These are phyloP conservation scores for Merodon equestris DNA, from an alignment of 2,888 invertebrate species.

Conservation along the genomic window DNA sequence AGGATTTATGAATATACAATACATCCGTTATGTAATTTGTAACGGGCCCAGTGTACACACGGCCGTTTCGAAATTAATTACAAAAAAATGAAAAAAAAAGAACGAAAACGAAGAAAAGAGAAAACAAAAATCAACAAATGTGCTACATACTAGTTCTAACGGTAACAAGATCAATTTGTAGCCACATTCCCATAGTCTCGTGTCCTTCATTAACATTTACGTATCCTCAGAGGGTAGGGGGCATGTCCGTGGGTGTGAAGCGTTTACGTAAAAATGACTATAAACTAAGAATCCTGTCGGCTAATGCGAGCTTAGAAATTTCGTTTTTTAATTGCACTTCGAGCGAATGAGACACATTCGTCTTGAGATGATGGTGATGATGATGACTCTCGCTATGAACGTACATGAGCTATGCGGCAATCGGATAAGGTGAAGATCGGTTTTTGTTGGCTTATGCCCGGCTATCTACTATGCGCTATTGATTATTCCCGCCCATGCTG, in stretches of 20 bases:
- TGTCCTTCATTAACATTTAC: too few relatives aligned
- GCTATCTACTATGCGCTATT: too few relatives aligned
- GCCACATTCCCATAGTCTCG: conserved; percentile 12
- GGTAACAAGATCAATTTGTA: conserved; percentile 58
- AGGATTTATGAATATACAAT: conserved; percentile 43
- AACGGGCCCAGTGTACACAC: conserved; percentile 1
- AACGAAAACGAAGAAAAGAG: conserved; percentile 8
- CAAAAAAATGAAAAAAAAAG: conserved; percentile 28
- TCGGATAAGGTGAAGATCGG: too few relatives aligned
- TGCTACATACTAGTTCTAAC: conserved; percentile 63
- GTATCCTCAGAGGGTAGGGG: too few relatives aligned
- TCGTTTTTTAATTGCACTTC: conserved; percentile 52
- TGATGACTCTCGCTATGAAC: too few relatives aligned
- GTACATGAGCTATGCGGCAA: too few relatives aligned
- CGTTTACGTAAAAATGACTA: conserved; percentile 36
- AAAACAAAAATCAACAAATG: conserved; percentile 49
- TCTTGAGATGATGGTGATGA: too few relatives aligned
- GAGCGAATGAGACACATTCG: too few relatives aligned
- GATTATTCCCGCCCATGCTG: too few relatives aligned
- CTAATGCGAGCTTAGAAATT: too few relatives aligned
- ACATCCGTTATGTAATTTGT: neutral
- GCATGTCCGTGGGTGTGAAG: too few relatives aligned
- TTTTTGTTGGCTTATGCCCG: too few relatives aligned
- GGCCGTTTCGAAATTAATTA: conserved; percentile 2
- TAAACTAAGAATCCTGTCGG: conserved; percentile 19